Conservation (phyloP, 2,888 invertebrate genomes). For the Scrobipalpa costella region DNA sequence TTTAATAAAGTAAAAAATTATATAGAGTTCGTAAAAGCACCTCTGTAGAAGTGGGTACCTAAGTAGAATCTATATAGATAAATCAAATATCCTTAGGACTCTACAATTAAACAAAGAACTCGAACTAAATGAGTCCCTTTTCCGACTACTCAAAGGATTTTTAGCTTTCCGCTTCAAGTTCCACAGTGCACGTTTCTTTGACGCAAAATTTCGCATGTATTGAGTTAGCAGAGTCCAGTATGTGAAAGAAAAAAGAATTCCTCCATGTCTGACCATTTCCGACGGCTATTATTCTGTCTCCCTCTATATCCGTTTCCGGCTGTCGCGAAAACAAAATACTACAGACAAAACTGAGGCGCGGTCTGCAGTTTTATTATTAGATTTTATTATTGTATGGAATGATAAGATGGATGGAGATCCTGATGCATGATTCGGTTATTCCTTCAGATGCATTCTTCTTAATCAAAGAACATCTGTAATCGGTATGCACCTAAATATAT, state of each 20-base stretch:
- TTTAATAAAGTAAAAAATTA: no score
- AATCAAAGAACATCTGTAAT: no score
- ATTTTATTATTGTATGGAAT: constrained; percentile 36
- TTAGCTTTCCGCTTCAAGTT: constrained; percentile 11
- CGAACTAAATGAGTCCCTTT: background rate
- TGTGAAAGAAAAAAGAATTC: constrained; percentile 64
- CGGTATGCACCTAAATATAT: no score
- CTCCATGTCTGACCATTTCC: constrained; percentile 81
- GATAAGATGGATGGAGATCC: constrained; percentile 6
- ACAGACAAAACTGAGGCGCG: constrained; percentile 53
- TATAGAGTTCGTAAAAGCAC: no score
- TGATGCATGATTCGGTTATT: no score
- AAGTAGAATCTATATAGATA: no score
- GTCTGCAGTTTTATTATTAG: constrained; percentile 44
- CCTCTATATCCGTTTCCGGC: constrained; percentile 80
- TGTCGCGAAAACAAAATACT: constrained; percentile 79
- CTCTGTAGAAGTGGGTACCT: no score
- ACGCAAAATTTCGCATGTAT: constrained; percentile 43
- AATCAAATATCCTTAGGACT: no score
- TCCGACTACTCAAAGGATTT: background rate
- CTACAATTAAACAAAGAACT: constrained; percentile 6
- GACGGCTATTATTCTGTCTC: constrained; percentile 81
- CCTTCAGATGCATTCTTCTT: no score
- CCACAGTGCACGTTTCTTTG: constrained; percentile 40
- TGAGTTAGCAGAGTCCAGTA: constrained; percentile 73